Conservation (phyloP, 2,113 vertebrate species). For the Etheostoma cragini region DNA sequence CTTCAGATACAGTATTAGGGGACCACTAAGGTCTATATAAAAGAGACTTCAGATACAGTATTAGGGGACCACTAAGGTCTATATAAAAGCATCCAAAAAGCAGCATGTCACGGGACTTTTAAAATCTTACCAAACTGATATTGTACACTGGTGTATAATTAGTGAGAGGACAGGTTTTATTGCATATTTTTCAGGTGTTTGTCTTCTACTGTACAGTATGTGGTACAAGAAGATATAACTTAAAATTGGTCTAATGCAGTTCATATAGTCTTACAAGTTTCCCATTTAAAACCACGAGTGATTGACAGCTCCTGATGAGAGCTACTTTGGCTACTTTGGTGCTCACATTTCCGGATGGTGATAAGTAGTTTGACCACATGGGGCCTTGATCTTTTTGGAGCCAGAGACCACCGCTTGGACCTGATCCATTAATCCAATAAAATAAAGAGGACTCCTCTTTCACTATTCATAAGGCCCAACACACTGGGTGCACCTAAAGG, state of each 20-base stretch:
- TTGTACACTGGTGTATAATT: neutral
- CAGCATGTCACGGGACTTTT: no score
- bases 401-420: slow-evolving; percentile 32
- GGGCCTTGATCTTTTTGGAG: slow-evolving; percentile 20
- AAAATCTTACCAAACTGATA: neutral
- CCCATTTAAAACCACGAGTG: neutral
- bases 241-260: neutral
- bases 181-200: neutral
- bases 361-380: neutral
- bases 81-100: no score
- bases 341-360: neutral
- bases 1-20: no score
- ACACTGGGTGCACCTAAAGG: slow-evolving; percentile 8
- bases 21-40: no score
- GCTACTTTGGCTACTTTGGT: neutral
- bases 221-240: neutral
- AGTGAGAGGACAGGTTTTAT: neutral
- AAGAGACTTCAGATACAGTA: no score
- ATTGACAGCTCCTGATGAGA: neutral
- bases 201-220: neutral
- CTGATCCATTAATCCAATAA: slow-evolving; percentile 68
- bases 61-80: no score
- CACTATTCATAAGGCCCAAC: slow-evolving; percentile 56
- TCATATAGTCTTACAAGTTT: neutral
- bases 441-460: slow-evolving; percentile 71